Evolutionary conservation across 2,113 vertebrate species (phyloP).

Genomic region (Catharus fuscescens): DNA sequence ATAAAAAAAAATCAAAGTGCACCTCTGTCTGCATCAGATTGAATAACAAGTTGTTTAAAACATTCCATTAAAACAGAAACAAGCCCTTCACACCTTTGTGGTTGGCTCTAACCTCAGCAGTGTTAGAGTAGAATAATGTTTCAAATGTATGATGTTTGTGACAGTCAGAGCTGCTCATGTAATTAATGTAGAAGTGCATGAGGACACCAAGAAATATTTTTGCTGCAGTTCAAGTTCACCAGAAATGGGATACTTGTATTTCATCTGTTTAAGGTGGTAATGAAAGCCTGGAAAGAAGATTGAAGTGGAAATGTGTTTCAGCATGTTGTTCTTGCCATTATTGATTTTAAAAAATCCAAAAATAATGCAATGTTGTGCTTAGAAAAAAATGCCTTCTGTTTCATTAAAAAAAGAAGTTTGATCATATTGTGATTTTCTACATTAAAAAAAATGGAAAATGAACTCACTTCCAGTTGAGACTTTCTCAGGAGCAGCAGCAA

Average conservation of each 20-base stretch:
- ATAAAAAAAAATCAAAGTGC: neutral
- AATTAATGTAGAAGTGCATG: neutral
- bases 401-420: neutral
- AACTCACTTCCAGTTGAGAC: neutral
- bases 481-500: neutral
- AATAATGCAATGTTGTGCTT: neutral
- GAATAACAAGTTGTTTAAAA: conserved; percentile 6
- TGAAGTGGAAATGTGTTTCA: neutral
- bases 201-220: neutral
- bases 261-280: neutral
- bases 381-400: neutral
- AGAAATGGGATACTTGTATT: neutral
- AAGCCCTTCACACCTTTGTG: conserved; percentile 13
- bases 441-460: neutral
- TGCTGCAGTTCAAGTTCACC: neutral
- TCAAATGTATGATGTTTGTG: neutral
- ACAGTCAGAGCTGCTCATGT: neutral
- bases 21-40: neutral
- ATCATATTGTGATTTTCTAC: neutral
- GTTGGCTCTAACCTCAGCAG: neutral
- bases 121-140: conserved; percentile 2
- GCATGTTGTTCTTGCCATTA: neutral
- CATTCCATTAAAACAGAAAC: conserved; percentile 40
- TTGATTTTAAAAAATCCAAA: neutral
- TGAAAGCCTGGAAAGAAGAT: neutral